Percentiles rank a stretch among this genome's conserved stretches.
Evolutionary conservation across 1,140 invertebrate species (phyloP).

Genomic region (Ephestia elutella): DNA sequence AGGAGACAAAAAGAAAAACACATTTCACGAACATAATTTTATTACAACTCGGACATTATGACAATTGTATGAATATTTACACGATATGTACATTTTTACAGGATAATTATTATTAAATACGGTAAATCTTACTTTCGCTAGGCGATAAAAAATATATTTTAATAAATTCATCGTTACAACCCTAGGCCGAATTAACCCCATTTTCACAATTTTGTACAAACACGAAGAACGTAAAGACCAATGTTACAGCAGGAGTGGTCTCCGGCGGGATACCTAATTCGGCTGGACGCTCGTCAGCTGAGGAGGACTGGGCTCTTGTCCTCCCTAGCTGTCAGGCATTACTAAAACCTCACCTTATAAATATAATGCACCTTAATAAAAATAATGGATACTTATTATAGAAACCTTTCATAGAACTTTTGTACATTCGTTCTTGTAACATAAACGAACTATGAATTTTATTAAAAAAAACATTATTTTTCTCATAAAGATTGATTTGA

Average conservation of each 20-base stretch:
- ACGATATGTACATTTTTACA: slow-evolving; percentile 71
- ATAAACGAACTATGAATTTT: too few species aligned
- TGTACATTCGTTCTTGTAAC: too few species aligned
- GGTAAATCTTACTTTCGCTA: slow-evolving; percentile 44
- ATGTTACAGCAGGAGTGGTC: neutral
- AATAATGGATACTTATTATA: neutral
- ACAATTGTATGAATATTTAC: slow-evolving; percentile 62
- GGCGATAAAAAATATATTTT: slow-evolving; percentile 58
- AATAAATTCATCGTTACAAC: slow-evolving; percentile 69
- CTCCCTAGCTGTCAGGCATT: slow-evolving; percentile 22
- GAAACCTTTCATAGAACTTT: too few species aligned
- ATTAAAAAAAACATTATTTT: neutral
- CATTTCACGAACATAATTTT: slow-evolving; percentile 39
- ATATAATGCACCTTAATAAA: neutral
- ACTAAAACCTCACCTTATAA: neutral
- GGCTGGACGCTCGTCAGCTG: slow-evolving; percentile 1
- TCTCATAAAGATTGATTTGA: neutral
- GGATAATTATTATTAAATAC: slow-evolving; percentile 34
- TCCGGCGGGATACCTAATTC: neutral
- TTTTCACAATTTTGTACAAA: slow-evolving; percentile 24
- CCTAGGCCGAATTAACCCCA: slow-evolving; percentile 45
- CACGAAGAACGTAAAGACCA: slow-evolving; percentile 1
- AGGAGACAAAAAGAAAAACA: neutral
- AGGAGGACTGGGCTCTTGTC: slow-evolving; percentile 53
- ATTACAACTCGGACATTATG: slow-evolving; percentile 54